Conservation (phyloP, 2,113 vertebrate genomes). For the Elachura formosa region DNA sequence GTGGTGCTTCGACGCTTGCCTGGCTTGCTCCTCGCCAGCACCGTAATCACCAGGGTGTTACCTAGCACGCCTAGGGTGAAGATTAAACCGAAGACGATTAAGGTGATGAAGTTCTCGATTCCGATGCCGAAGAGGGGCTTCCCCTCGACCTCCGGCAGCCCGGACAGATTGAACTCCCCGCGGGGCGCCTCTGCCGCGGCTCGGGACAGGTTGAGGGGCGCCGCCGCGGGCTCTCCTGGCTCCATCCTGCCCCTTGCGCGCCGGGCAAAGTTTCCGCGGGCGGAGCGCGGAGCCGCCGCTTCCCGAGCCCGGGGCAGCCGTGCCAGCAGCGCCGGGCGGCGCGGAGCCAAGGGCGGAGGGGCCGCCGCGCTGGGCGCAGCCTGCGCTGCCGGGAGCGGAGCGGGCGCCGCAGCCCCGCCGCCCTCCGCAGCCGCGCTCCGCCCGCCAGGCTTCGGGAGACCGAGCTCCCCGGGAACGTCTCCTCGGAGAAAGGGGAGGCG, state of each 20-base stretch:
- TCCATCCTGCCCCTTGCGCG: conserved; percentile 56
- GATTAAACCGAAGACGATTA: conserved; percentile 87
- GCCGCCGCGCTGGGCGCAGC: too few species aligned
- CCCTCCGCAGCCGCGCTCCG: not conserved
- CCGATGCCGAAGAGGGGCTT: conserved; percentile 79
- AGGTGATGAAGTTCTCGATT: conserved; percentile 86
- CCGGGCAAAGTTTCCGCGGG: not conserved
- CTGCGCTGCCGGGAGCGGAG: too few species aligned
- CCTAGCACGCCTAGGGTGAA: conserved; percentile 90
- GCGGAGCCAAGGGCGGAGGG: too few species aligned
- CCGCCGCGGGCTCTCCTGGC: not conserved
- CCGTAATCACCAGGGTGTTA: conserved; percentile 93
- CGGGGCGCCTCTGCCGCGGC: not conserved
- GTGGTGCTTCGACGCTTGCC: conserved; percentile 90
- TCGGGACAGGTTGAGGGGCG: conserved; percentile 52
- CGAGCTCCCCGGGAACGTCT: not conserved
- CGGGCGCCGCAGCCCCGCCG: too few species aligned
- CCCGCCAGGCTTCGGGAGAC: not conserved
- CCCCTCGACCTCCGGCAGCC: not conserved
- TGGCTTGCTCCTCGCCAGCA: conserved; percentile 85
- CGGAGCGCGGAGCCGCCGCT: not conserved
- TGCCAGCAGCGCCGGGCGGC: not conserved
- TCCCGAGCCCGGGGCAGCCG: not conserved
- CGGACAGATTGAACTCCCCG: conserved; percentile 31
- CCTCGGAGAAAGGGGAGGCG: not conserved